A percentile compares a stretch with the other conserved stretches of the same genome.
Conservation (phyloP, 2,888 invertebrate species). For the Eilema griseolum region DNA sequence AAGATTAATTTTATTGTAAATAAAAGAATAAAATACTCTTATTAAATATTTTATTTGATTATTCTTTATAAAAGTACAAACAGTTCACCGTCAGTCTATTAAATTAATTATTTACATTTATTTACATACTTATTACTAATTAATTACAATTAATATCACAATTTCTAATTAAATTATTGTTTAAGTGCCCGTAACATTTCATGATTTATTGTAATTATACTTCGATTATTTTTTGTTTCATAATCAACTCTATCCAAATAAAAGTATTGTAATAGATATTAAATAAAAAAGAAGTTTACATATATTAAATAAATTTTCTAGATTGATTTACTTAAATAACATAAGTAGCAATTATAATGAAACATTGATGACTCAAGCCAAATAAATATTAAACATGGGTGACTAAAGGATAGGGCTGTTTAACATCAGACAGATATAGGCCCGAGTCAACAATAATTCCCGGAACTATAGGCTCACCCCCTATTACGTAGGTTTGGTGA, state of each 20-base stretch:
- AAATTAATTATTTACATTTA: slow-evolving; percentile 54
- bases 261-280: neutral
- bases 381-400: too few relatives aligned
- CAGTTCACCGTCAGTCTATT: slow-evolving; percentile 60
- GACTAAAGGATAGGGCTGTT: too few relatives aligned
- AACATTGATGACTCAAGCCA: too few relatives aligned
- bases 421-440: too few relatives aligned
- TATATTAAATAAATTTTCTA: neutral
- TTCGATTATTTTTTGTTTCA: neutral
- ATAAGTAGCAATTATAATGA: too few relatives aligned
- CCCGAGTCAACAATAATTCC: too few relatives aligned
- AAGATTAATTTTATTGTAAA: slow-evolving; percentile 22
- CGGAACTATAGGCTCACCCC: too few relatives aligned
- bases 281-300: neutral
- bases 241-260: neutral
- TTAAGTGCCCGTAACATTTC: slow-evolving; percentile 11
- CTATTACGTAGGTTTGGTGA: too few relatives aligned
- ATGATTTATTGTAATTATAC: neutral
- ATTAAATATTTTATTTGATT: slow-evolving; percentile 46
- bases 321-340: neutral
- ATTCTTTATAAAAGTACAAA: slow-evolving; percentile 43
- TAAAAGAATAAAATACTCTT: slow-evolving; percentile 16
- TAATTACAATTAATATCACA: slow-evolving; percentile 26
- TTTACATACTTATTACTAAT: slow-evolving; percentile 35
- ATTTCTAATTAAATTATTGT: slow-evolving; percentile 18